These are phyloP conservation scores for Cossypha caffra DNA, from an alignment of 2,797 vertebrate species.

Conservation along the genomic window DNA sequence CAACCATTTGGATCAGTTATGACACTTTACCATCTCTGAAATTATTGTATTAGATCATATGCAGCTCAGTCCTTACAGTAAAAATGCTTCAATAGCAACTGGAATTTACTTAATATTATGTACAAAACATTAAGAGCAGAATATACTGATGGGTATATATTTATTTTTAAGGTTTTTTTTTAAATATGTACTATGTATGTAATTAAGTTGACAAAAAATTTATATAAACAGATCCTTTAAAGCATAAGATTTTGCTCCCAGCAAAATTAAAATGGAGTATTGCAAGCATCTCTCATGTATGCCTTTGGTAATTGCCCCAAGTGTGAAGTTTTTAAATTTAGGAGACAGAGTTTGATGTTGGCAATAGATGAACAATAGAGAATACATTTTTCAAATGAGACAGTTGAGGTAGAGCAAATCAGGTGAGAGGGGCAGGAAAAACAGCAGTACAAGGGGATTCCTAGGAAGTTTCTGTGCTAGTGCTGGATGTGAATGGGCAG, in stretches of 20 bases:
- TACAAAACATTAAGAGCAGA: neutral
- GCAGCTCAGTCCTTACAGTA: neutral
- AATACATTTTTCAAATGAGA: neutral
- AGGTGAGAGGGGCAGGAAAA: neutral
- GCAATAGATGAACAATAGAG: neutral
- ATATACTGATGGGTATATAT: fast-evolving
- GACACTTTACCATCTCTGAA: neutral
- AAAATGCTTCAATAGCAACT: neutral
- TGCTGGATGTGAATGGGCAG: neutral
- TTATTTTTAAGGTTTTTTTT: neutral
- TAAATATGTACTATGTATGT: too few species aligned
- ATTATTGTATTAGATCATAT: neutral
- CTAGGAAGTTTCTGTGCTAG: neutral
- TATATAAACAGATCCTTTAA: neutral
- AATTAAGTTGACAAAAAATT: neutral
- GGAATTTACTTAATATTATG: neutral
- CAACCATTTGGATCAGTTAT: neutral
- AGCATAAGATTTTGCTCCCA: neutral
- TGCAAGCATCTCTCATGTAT: neutral
- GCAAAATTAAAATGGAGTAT: neutral
- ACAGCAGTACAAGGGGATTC: neutral
- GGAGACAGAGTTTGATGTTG: neutral
- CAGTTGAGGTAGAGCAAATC: neutral
- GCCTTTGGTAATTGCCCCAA: neutral
- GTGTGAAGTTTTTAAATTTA: neutral